Percentiles rank a stretch among this genome's conserved stretches.
These are phyloP conservation scores for Agrotis puta DNA, from an alignment of 2,888 invertebrate genomes.

Conservation along the genomic window DNA sequence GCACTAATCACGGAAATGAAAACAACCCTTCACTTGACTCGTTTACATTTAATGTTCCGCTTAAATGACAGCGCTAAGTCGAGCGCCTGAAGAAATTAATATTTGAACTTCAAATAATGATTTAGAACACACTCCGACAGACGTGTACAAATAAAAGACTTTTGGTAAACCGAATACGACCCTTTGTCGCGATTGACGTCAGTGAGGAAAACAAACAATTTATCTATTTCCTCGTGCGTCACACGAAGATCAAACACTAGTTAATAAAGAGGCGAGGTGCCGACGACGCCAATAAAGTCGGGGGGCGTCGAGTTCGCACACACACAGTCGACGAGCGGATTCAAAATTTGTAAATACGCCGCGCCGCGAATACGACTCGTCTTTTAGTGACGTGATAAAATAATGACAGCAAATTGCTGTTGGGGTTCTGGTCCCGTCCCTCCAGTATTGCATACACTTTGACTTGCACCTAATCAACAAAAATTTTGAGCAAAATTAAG, in stretches of 20 bases:
- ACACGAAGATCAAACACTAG: slow-evolving; percentile 82
- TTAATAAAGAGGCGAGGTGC: slow-evolving; percentile 79
- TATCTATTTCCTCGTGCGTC: slow-evolving; percentile 82
- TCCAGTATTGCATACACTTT: slow-evolving; percentile 51
- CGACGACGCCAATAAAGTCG: slow-evolving; percentile 81
- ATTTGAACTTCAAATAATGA: slow-evolving; percentile 66
- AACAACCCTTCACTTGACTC: slow-evolving; percentile 84
- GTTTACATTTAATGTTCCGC: slow-evolving; percentile 80
- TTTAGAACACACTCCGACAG: slow-evolving; percentile 60
- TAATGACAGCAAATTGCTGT: slow-evolving; percentile 81
- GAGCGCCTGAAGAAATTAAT: slow-evolving; percentile 65
- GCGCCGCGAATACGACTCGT: slow-evolving; percentile 75
- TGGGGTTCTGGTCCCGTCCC: slow-evolving; percentile 55
- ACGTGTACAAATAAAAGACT: slow-evolving; percentile 59
- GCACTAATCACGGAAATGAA: slow-evolving; percentile 88
- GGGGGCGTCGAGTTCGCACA: slow-evolving; percentile 81
- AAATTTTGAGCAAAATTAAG: slow-evolving; percentile 38
- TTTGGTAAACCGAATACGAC: slow-evolving; percentile 54
- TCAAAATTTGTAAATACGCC: slow-evolving; percentile 82
- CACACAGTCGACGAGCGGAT: slow-evolving; percentile 76
- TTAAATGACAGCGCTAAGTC: slow-evolving; percentile 76
- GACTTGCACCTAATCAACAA: slow-evolving; percentile 41
- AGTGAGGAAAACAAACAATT: slow-evolving; percentile 84
- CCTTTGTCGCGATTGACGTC: slow-evolving; percentile 68
- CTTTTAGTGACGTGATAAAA: slow-evolving; percentile 83